phyloP scores from a whole-genome alignment of 2,113 vertebrate genomes.

The Heterocephalus glaber region DNA sequence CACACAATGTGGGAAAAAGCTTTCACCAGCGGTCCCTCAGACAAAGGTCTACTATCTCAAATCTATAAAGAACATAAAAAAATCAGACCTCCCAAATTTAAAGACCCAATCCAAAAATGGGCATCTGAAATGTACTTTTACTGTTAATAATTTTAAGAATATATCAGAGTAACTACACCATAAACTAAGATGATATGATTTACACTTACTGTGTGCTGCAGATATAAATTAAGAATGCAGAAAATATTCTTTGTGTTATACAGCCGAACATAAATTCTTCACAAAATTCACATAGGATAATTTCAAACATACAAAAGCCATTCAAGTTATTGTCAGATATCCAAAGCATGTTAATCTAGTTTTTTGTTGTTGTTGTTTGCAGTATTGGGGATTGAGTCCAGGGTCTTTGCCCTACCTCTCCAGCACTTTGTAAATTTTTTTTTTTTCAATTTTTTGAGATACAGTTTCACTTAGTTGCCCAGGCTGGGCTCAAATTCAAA shows the following conservation, averaged over 20 bases:
- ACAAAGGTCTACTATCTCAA: too few relatives aligned
- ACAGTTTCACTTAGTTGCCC: neutral
- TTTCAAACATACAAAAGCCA: neutral
- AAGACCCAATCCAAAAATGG: too few relatives aligned
- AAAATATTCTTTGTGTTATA: neutral
- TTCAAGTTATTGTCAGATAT: neutral
- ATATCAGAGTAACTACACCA: neutral
- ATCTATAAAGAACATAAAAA: too few relatives aligned
- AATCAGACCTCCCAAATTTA: too few relatives aligned
- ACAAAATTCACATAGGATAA: neutral
- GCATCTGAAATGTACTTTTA: neutral
- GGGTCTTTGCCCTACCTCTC: neutral
- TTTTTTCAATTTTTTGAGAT: too few relatives aligned
- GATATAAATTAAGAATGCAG: conserved; percentile 32
- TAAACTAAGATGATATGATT: neutral
- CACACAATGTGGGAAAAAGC: too few relatives aligned
- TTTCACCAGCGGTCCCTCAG: too few relatives aligned
- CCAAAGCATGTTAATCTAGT: neutral
- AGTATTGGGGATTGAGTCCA: neutral
- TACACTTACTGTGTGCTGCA: neutral
- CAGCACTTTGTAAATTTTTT: neutral
- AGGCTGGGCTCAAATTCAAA: neutral
- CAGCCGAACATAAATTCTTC: neutral
- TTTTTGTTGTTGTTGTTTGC: neutral
- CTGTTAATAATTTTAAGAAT: conserved; percentile 52